Evolutionary conservation across 2,113 vertebrate species (phyloP).

Genomic region (Calidris pugnax): DNA sequence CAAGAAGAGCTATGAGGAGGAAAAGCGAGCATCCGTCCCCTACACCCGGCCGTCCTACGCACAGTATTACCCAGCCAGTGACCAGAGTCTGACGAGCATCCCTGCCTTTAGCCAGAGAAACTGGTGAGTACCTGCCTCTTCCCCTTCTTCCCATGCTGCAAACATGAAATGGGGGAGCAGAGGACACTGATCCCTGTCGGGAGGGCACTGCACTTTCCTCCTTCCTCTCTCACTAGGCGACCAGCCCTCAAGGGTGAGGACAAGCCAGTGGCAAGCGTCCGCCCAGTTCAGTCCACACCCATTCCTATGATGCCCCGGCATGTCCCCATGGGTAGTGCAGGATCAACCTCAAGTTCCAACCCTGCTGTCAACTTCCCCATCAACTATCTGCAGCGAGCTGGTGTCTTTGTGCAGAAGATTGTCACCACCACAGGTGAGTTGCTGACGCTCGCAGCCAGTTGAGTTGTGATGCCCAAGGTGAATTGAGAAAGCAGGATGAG

Average conservation of each 20-base stretch:
- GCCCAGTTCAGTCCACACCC: slow-evolving; percentile 95
- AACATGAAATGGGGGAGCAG: not conserved
- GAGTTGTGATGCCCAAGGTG: not conserved
- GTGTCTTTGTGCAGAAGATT: slow-evolving; percentile 95
- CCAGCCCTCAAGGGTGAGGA: slow-evolving; percentile 87
- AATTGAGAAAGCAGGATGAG: slow-evolving; percentile 60
- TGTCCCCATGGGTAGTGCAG: slow-evolving; percentile 78
- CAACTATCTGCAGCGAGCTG: slow-evolving; percentile 95
- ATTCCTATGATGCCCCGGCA: slow-evolving; percentile 99
- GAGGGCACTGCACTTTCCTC: not conserved
- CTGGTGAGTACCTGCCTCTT: slow-evolving; percentile 80
- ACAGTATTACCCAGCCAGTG: slow-evolving; percentile 94
- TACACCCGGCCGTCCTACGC: slow-evolving; percentile 96
- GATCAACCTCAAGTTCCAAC: slow-evolving; percentile 82
- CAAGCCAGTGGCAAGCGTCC: slow-evolving; percentile 94
- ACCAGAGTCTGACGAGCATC: slow-evolving; percentile 90
- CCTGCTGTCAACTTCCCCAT: slow-evolving; percentile 88
- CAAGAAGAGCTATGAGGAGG: slow-evolving; percentile 98
- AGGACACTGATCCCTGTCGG: not conserved
- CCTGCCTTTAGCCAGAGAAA: slow-evolving; percentile 95
- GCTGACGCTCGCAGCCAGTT: not conserved
- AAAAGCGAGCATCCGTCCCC: slow-evolving; percentile 95
- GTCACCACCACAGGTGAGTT: slow-evolving; percentile 93
- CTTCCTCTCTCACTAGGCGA: slow-evolving; percentile 79
- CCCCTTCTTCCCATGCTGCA: not conserved